phyloP scores from a whole-genome alignment of 1,140 invertebrate species.

The Drosophila subobscura region DNA sequence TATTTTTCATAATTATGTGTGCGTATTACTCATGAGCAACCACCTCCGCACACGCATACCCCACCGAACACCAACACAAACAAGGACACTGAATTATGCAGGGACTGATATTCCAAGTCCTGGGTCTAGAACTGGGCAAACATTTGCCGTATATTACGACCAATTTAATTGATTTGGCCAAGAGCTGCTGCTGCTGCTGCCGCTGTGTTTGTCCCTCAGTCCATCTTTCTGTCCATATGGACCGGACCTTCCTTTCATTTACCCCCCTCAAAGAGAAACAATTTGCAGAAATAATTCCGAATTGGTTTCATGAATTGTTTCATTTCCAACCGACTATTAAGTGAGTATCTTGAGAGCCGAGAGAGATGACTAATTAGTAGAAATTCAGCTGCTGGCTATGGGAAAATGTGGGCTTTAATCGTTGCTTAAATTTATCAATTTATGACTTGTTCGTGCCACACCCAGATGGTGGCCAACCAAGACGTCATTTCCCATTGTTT shows the following conservation, averaged over 20 bases:
- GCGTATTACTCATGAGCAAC: constrained; percentile 43
- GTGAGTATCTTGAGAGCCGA: no score
- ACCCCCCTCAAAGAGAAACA: no score
- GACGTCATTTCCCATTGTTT: constrained; percentile 21
- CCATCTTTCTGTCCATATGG: constrained; percentile 7
- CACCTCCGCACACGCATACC: not conserved
- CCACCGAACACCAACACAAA: constrained; percentile 7
- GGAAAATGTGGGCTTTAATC: not conserved
- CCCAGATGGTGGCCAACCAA: constrained; percentile 18
- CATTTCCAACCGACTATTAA: not conserved
- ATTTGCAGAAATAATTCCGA: no score
- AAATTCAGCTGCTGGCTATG: no score
- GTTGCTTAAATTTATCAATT: not conserved
- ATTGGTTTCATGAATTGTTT: not conserved
- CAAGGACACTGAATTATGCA: constrained; percentile 20
- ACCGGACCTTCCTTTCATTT: no score
- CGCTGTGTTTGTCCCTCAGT: constrained; percentile 25
- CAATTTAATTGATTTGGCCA: constrained; percentile 62
- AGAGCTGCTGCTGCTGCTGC: constrained; percentile 19
- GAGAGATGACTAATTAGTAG: no score
- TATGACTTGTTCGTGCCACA: constrained; percentile 13
- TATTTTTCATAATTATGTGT: constrained; percentile 52
- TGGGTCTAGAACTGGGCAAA: constrained; percentile 33
- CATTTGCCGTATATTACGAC: constrained; percentile 51
- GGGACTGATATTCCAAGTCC: not conserved